These are phyloP conservation scores for Sinocyclocheilus anophthalmus DNA, from an alignment of 2,113 vertebrate genomes.

Conservation along the genomic window DNA sequence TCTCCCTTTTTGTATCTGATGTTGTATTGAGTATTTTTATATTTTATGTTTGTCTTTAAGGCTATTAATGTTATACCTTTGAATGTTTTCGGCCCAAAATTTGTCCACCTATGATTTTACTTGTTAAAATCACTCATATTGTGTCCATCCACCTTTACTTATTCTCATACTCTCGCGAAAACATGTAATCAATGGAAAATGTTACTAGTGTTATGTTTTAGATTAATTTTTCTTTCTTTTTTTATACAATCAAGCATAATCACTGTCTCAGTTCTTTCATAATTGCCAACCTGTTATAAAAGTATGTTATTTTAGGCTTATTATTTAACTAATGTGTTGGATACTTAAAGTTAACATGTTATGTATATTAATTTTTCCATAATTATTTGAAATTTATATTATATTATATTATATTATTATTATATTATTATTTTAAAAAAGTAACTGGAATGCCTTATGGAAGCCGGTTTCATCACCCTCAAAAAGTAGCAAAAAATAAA, in stretches of 20 bases:
- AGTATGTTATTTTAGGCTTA: not conserved
- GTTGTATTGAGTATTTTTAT: not conserved
- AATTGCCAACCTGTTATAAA: not conserved
- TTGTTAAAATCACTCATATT: not conserved
- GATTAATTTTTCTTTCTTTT: not conserved
- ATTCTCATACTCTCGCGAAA: not conserved
- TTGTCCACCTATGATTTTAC: not conserved
- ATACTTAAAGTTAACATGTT: not conserved
- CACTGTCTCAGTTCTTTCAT: slow-evolving; percentile 1
- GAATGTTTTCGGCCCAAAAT: not conserved
- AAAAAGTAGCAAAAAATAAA: not conserved
- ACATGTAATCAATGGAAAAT: not conserved
- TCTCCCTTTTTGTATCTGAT: not conserved
- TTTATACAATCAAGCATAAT: not conserved
- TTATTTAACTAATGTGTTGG: not conserved
- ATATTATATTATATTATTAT: not conserved
- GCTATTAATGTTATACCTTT: not conserved
- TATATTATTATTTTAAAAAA: not conserved
- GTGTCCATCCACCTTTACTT: not conserved
- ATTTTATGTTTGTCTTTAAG: not conserved
- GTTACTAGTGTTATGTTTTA: not conserved
- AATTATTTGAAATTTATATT: not conserved
- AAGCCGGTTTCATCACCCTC: not conserved
- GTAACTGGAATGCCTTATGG: not conserved
- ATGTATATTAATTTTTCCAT: not conserved